Evolutionary conservation across 2,888 invertebrate genomes (phyloP), one percentile per base, ranked within the genome.

Genomic region (Pseudococcus jackbeardsleyi): DNA sequence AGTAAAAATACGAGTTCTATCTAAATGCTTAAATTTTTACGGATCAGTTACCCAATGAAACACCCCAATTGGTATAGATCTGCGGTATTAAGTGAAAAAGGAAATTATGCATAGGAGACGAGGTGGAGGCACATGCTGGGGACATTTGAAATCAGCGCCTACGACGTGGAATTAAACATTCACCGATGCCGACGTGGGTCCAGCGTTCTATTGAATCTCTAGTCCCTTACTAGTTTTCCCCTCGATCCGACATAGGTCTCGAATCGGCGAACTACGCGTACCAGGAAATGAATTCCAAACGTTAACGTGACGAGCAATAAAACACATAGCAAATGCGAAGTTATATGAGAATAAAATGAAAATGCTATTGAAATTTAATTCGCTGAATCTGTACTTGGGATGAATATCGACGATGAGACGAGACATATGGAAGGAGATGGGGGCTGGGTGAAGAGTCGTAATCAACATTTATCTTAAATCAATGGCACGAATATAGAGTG

Each of bases 301-400:
- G 72, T 72, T 72, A 72, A 72, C 72, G 72, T 72, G 72, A 72
- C 72, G 72, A 72, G 72, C 72, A 72, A 72, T 72, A 72, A 72
- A 72, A 72, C 72, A 72, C 72, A 26, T 17, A 26, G 15, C 15
- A 39, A 72, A 72, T 7, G 72, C 72, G 33, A 33, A 72, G 33
- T 72, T 72, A 22, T 64, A 72, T 39, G 72, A 72, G 72, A 72
- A 33, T 72, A 33, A 72, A 72, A 72, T 72, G 33, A 72, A 72
- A 72, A 33, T 9, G 12, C 33, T 72, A 72, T 72, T 72, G 72
- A 72, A 72, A 72, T 72, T 72, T 72, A 72, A 72, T 72, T 72
- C 33, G 72, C 17, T 39, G 15, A 72, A 72, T 72, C 72, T 72
- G 72, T 72, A 72, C 72, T 72, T 17, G 72, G 33, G 33, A 33